Evolutionary conservation across 1,140 invertebrate genomes (phyloP), one percentile per base, ranked within the genome.

Genomic region (Popillia japonica): DNA sequence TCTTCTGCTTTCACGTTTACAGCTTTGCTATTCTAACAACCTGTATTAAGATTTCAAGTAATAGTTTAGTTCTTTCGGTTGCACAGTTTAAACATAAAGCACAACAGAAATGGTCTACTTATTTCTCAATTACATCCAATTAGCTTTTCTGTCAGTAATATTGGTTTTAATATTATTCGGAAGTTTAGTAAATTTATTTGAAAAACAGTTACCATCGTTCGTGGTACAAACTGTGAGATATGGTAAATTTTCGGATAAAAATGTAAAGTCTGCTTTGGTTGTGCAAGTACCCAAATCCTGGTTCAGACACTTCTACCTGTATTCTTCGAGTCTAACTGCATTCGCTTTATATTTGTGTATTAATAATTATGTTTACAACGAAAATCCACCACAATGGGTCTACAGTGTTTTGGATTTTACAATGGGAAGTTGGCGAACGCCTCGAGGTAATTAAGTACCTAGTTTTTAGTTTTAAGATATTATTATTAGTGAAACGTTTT

Each of bases 221-320:
- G 86, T 94, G 3, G 88, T 86, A 7, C 90, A 91, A 83, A 87
- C 87, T 0, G 92, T 90, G 84, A 88, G 90, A 20, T 94, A 93
- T 83, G 94, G 94, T 11, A 93, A 93, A 86, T 93, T 91, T 84
- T 87, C 89, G 79, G 88, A 89, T 80, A 88, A 87, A 0, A 82
- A 88, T 73, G 88, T 87, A 0, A 82, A 88, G 74, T 85, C 86
- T 11, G 84, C 87, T 22, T 81, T 90, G 48, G 80, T 92, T 75
- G 80, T 90, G 40, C 92, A 95, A 87, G 87, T 95, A 68, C 93
- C 93, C 0, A 95, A 95, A 86, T 89, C 91, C 77, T 93, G 90
- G 87, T 95, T 94, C 82, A 89, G 86, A 82, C 94, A 95, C 86
- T 95, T 94, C 83, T 95, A 95, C 83, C 77, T 90, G 6, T 91